Evolutionary conservation across 2,113 vertebrate species (phyloP), one percentile per base, ranked within the genome.

Genomic region (Catharus bicknelli): DNA sequence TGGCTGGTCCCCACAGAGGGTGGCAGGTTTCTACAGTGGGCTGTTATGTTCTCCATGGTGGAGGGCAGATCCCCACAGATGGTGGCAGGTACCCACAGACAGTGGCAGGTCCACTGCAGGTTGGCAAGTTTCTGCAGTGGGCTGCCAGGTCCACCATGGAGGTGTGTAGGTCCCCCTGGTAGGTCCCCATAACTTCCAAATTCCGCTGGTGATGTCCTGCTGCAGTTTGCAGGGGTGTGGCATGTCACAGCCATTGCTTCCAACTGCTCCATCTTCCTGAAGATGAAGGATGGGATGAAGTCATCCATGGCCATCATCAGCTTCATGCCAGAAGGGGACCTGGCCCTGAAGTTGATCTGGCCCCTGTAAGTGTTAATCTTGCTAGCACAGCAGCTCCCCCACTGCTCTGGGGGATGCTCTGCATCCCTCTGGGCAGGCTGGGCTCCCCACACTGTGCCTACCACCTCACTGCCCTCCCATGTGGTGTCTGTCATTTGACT

Each of bases 141-240:
- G 36, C 59, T 79, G 61, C 10, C 30, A 47, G 26, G 22, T 70
- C 34, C 22, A 7, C 29, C 25, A 40, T 21, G 30, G 61, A 38
- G 20, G 17, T 13, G n/a, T 38, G 48, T 29, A 69, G 36, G 53
- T 62, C 7, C 20, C 13, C 7, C 19, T 55, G 22, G 13, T 27
- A 85, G 25, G 18, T 55, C 23, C 30, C 38, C 14, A 3, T 5
- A n/a, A 32, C 36, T 68, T n/a, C 53, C 64, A 27, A 19, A 14
- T 22, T 30, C 57, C 16, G 10, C 54, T 5, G 25, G 10, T 45
- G 69, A 77, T 7, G 61, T 73, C 34, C 29, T 16, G 16, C n/a
- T 63, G 53, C 77, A 94, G 96, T 95, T 96, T 45, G 77, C 83
- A 90, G 94, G 94, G 74, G 51, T 3, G 2, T 96, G 92, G 96